phyloP scores from a whole-genome alignment of 2,113 vertebrate genomes.

The Microtus montanus region DNA sequence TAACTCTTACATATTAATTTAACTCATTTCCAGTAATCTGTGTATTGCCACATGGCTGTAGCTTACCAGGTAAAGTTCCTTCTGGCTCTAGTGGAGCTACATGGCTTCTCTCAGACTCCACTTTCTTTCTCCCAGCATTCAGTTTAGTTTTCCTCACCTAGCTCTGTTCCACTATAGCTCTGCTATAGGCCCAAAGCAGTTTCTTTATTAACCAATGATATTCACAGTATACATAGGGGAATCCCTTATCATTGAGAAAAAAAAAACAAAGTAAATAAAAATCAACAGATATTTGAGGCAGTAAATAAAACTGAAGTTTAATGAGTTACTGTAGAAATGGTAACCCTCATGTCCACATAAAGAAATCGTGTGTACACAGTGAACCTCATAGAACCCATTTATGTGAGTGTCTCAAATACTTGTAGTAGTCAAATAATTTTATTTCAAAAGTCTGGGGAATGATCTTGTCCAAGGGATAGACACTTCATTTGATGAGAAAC shows the following conservation, averaged over 20 bases:
- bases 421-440: not conserved
- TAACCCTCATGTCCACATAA: not conserved
- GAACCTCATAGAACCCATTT: not conserved
- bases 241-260: not conserved
- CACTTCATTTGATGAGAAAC: not conserved
- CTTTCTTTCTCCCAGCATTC: too few relatives aligned
- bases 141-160: too few relatives aligned
- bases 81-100: too few relatives aligned
- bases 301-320: not conserved
- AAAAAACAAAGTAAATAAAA: not conserved
- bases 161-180: too few relatives aligned
- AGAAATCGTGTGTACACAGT: not conserved
- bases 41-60: too few relatives aligned
- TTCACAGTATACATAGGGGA: too few relatives aligned
- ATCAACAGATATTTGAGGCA: not conserved
- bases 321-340: not conserved
- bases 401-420: not conserved
- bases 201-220: too few relatives aligned
- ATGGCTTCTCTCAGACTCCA: too few relatives aligned
- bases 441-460: not conserved
- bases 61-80: too few relatives aligned
- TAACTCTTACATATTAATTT: too few relatives aligned
- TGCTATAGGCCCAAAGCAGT: too few relatives aligned
- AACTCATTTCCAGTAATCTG: too few relatives aligned
- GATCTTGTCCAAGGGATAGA: accelerated